Evolutionary conservation across 2,888 invertebrate genomes (phyloP).

Genomic region (Galeopsomyia nigrocyanea): DNA sequence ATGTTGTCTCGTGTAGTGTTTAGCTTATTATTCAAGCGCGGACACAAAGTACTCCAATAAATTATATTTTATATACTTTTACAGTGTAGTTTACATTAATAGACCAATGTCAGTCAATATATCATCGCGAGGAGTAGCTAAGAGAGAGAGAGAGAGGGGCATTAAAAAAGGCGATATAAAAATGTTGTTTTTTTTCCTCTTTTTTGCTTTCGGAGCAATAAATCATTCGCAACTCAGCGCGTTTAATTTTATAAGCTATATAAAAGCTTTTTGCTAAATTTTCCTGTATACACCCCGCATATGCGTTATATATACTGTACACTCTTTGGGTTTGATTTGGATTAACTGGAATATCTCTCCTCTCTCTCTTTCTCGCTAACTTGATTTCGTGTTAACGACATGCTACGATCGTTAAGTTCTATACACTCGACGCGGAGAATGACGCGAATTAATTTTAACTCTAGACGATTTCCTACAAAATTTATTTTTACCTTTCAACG

Average conservation of each 20-base stretch:
- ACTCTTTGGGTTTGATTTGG: constrained; percentile 9
- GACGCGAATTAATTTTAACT: constrained; percentile 25
- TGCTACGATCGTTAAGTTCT: constrained; percentile 23
- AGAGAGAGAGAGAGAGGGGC: too few species aligned
- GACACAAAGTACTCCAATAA: too few species aligned
- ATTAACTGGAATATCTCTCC: constrained; percentile 9
- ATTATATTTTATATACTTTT: too few species aligned
- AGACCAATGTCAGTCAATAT: too few species aligned
- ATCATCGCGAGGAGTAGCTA: too few species aligned
- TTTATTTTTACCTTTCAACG: constrained; percentile 21
- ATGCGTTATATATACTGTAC: not conserved
- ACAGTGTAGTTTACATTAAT: too few species aligned
- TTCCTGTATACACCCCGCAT: not conserved
- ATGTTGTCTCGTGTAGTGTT: not conserved
- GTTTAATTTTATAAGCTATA: not conserved
- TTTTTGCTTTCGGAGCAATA: too few species aligned
- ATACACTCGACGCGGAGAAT: constrained; percentile 5
- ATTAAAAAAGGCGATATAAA: too few species aligned
- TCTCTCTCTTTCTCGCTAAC: constrained; percentile 13
- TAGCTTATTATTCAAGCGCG: too few species aligned
- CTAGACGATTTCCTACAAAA: constrained; percentile 13
- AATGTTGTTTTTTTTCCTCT: too few species aligned
- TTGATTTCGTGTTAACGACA: constrained; percentile 35
- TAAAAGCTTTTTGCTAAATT: constrained; percentile 1
- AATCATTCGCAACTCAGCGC: too few species aligned